Evolutionary conservation across 2,888 invertebrate genomes (phyloP).

Genomic region (Odontothrips loti): DNA sequence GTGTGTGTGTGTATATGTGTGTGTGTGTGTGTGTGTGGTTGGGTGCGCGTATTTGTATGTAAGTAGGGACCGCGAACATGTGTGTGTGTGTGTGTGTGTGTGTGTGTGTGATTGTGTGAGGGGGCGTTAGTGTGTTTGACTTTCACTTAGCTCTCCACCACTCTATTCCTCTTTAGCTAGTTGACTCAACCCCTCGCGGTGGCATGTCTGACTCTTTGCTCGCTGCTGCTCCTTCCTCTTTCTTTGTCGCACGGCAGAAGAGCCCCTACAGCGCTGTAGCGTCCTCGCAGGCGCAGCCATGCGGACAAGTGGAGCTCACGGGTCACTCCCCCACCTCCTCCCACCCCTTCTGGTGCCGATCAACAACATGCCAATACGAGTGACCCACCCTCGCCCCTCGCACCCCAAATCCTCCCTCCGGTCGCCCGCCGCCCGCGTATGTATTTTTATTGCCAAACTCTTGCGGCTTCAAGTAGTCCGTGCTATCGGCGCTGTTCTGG

Average conservation of each 20-base stretch:
- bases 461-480: constrained; percentile 6
- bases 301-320: background rate
- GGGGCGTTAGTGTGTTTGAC: constrained; percentile 19
- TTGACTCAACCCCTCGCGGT: background rate
- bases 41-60: background rate
- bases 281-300: background rate
- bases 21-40: background rate
- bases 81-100: background rate
- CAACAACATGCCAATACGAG: no score
- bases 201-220: no score
- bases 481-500: constrained; percentile 14
- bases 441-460: constrained; percentile 12
- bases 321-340: background rate
- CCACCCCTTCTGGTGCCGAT: no score
- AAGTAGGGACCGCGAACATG: no score
- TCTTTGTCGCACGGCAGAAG: no score
- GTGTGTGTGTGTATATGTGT: constrained; percentile 1
- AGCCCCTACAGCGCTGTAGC: background rate
- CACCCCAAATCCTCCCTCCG: background rate
- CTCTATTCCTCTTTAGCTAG: background rate
- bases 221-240: no score
- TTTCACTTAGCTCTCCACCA: constrained; percentile 10
- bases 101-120: background rate
- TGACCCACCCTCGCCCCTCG: no score
- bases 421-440: background rate